Evolutionary conservation across 2,113 vertebrate genomes (phyloP), one percentile per base, ranked within the genome.

Genomic region (Gadus chalcogrammus): DNA sequence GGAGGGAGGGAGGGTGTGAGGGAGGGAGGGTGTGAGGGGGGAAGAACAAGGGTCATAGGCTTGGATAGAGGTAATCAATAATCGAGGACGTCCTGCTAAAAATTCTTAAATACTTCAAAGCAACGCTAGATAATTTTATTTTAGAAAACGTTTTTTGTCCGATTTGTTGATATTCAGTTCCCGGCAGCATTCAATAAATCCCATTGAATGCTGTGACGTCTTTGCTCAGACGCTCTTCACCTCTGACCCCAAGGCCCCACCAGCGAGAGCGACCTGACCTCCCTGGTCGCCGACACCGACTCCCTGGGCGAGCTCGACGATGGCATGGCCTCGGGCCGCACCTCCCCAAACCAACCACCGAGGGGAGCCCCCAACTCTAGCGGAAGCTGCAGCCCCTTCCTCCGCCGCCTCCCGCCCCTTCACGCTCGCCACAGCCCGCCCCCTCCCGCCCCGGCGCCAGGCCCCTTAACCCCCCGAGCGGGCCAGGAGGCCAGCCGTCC

Each of bases 241-340:
- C 18, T 67, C 6, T n/a, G 61, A 9, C 58, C 58, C 42, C 16
- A 76, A 98, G 97, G 95, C 63, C 92, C 92, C 64, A 96, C 95
- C 82, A 96, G 95, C 79, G 95, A 96, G 84, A 95, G 96, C 0
- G 95, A 98, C 85, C 81, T 96, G 86, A 87, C 93, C 72, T 98
- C 94, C 71, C 86, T 96, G 75, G 93, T 91, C 58, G 90, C 96
- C 0, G 96, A 98, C 73, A 87, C 89, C 67, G 96, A 98, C 85
- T 97, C 95, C 84, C 87, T 96, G 70, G 88, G 93, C 0, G 95
- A 93, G 69, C 62, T 94, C 71, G 96, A 98, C 65, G 95, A 99
- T 98, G 97, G 97, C 92, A 97, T 97, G 97, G 95, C 96, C 93
- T 99, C 97, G 85, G 93, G 91, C 79, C 91, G 94, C 70, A 91